A percentile compares a stretch with the other conserved stretches of the same genome.
Conservation (phyloP, 2,113 vertebrate species). For the Poeciliopsis turrubarensis region DNA sequence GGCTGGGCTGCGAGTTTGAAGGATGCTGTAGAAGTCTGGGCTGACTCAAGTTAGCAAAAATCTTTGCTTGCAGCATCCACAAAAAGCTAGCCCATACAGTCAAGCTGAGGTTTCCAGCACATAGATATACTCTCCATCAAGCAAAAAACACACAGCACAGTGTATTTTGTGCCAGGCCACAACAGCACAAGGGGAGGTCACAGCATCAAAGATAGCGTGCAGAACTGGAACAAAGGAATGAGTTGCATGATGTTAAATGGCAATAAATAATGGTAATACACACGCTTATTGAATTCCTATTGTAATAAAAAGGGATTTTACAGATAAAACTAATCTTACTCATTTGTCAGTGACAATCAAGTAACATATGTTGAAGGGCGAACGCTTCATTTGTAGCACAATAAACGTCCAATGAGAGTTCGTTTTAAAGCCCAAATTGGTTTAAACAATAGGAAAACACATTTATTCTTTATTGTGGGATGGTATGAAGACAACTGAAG, state of each 20-base stretch:
- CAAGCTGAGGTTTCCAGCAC: slow-evolving; percentile 67
- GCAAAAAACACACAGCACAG: slow-evolving; percentile 69
- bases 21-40: slow-evolving; percentile 61
- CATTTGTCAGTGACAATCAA: slow-evolving; percentile 2
- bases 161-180: slow-evolving; percentile 64
- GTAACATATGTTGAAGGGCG: neutral
- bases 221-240: slow-evolving; percentile 72
- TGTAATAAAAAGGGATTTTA: slow-evolving; percentile 37
- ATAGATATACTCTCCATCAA: slow-evolving; percentile 71
- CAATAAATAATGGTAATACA: slow-evolving; percentile 27
- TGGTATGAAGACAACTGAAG: slow-evolving; percentile 64
- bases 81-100: slow-evolving; percentile 72
- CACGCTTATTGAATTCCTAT: slow-evolving; percentile 67
- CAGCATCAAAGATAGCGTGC: slow-evolving; percentile 64
- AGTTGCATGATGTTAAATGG: slow-evolving; percentile 64
- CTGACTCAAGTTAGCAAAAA: slow-evolving; percentile 45
- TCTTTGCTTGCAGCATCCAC: slow-evolving; percentile 64
- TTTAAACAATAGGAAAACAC: slow-evolving; percentile 69
- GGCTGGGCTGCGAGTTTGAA: slow-evolving; percentile 70
- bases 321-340: slow-evolving; percentile 13
- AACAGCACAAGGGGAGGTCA: slow-evolving; percentile 50
- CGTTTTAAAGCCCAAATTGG: slow-evolving; percentile 25
- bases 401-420: slow-evolving; percentile 41
- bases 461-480: slow-evolving; percentile 32
- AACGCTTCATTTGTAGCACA: slow-evolving; percentile 6